A percentile compares a stretch with the other conserved stretches of the same genome.
These are phyloP conservation scores for Diorhabda sublineata DNA, from an alignment of 1,140 invertebrate genomes.

Conservation along the genomic window DNA sequence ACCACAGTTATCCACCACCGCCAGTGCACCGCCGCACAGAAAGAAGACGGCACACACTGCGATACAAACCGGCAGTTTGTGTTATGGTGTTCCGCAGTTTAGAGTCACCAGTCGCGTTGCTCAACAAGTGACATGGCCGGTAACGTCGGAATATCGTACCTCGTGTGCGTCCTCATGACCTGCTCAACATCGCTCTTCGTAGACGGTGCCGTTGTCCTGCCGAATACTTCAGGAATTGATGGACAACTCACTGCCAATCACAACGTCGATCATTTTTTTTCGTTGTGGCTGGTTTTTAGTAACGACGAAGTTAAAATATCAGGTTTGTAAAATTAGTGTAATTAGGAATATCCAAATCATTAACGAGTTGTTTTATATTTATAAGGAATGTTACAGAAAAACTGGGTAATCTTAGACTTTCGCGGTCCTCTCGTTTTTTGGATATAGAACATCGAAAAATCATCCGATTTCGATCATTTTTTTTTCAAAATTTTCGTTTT, in stretches of 20 bases:
- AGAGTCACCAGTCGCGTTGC: slow-evolving; percentile 4
- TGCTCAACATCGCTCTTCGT: slow-evolving; percentile 22
- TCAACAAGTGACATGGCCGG: slow-evolving; percentile 21
- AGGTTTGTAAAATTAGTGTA: slow-evolving; percentile 41
- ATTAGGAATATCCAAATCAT: no score
- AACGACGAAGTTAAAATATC: slow-evolving; percentile 52
- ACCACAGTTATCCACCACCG: background rate
- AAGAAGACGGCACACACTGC: slow-evolving; percentile 25
- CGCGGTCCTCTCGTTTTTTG: no score
- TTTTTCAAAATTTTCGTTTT: no score
- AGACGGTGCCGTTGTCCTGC: slow-evolving; percentile 40
- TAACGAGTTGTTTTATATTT: no score
- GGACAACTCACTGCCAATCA: slow-evolving; percentile 49
- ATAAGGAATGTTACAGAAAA: no score
- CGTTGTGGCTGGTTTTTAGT: slow-evolving; percentile 53
- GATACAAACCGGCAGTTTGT: slow-evolving; percentile 18
- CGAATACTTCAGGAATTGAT: slow-evolving; percentile 52
- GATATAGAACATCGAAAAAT: no score
- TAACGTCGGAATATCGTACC: slow-evolving; percentile 19
- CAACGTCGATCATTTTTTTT: slow-evolving; percentile 53
- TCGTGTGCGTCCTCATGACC: slow-evolving; percentile 27
- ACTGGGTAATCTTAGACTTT: no score
- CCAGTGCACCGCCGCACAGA: slow-evolving; percentile 7
- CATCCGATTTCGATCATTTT: no score
- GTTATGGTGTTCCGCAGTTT: slow-evolving; percentile 25